Evolutionary conservation across 1,140 invertebrate species (phyloP).

Genomic region (Drosophila insularis): DNA sequence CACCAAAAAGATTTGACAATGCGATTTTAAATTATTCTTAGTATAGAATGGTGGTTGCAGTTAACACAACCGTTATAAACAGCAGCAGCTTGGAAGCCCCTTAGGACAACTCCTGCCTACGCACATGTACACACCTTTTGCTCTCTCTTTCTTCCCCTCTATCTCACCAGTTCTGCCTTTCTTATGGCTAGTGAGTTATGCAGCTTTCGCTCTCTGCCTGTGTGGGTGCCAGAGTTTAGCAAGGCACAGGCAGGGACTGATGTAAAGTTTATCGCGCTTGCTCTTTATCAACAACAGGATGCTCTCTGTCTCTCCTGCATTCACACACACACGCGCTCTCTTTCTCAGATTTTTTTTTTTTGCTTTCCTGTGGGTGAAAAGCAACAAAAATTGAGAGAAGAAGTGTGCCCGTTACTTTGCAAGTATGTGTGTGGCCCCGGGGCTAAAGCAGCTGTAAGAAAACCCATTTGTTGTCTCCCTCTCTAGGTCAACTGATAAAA

Average conservation of each 20-base stretch:
- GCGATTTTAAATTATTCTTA: too few species aligned
- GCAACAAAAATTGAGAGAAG: neutral
- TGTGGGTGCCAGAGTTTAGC: slow-evolving; percentile 16
- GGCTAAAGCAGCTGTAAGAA: slow-evolving; percentile 1
- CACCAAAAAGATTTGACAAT: too few species aligned
- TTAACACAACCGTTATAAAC: too few species aligned
- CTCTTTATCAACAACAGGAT: slow-evolving; percentile 57
- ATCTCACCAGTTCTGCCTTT: neutral
- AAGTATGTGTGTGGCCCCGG: slow-evolving; percentile 3
- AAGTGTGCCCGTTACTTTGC: neutral
- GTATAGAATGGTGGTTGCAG: too few species aligned
- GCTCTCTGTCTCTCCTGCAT: slow-evolving; percentile 32
- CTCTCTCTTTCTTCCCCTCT: neutral
- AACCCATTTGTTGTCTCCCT: slow-evolving; percentile 16
- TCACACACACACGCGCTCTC: neutral
- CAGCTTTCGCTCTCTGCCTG: slow-evolving; percentile 3
- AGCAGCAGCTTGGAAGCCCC: neutral
- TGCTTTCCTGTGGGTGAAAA: neutral
- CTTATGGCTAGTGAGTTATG: neutral
- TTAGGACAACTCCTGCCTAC: neutral
- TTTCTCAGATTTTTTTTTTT: too few species aligned
- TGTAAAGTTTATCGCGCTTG: slow-evolving; percentile 43
- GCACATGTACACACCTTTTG: slow-evolving; percentile 1
- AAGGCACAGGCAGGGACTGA: slow-evolving; percentile 24
- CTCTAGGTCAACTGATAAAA: slow-evolving; percentile 76